phyloP scores from a whole-genome alignment of 2,797 vertebrate genomes.

The Rhynchonycteris naso region DNA sequence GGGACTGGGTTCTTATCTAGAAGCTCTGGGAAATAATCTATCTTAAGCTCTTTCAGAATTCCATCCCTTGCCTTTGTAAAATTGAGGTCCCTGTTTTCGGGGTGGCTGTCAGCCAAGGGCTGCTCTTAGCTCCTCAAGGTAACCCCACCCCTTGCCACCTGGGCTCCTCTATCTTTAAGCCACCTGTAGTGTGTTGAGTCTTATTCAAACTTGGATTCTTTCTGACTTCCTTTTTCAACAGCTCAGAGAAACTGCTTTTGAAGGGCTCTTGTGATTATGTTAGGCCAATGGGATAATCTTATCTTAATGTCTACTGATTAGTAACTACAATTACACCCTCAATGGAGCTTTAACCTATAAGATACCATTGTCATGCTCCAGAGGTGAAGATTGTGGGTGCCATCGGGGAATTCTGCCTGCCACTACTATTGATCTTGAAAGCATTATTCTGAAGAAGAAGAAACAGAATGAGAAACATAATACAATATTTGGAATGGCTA shows the following conservation, averaged over 20 bases:
- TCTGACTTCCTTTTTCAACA: background rate
- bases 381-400: background rate
- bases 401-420: background rate
- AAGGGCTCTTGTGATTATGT: background rate
- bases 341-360: background rate
- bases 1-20: background rate
- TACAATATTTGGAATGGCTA: background rate
- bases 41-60: background rate
- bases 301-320: background rate
- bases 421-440: background rate
- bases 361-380: background rate
- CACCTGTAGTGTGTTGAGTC: too few species aligned
- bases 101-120: background rate
- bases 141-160: background rate
- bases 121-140: background rate
- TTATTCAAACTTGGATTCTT: background rate
- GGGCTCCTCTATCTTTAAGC: background rate
- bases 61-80: background rate
- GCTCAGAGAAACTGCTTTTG: background rate
- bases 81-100: background rate
- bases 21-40: background rate
- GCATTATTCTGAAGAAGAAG: background rate
- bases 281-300: background rate
- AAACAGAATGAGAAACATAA: background rate
- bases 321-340: background rate